Evolutionary conservation across 2,888 invertebrate genomes (phyloP).

Genomic region (Spisula subtruncata): DNA sequence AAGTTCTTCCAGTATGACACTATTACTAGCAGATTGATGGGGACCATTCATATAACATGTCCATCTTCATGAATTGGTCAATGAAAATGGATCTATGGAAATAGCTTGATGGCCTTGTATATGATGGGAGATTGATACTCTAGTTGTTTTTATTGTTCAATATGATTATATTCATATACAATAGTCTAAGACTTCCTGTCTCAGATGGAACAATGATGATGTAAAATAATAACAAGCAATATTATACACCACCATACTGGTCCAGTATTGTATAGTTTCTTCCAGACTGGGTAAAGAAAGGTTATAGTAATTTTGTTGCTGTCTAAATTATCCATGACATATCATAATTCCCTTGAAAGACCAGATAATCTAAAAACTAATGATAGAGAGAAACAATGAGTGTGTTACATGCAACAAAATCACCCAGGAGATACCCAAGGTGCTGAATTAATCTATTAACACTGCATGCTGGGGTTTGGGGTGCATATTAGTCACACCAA

Average conservation of each 20-base stretch:
- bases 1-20: too few species aligned
- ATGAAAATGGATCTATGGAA: background rate
- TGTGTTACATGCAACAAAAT: background rate
- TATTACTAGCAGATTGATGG: too few species aligned
- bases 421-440: background rate
- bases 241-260: background rate
- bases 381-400: background rate
- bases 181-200: background rate
- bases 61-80: background rate
- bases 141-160: background rate
- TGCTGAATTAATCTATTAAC: background rate
- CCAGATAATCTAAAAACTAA: background rate
- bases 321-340: background rate
- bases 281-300: background rate
- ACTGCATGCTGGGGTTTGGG: background rate
- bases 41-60: too few species aligned
- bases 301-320: background rate
- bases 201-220: background rate
- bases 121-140: background rate
- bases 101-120: too few species aligned
- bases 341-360: background rate
- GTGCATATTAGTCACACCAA: too few species aligned
- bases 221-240: background rate
- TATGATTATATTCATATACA: background rate
- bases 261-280: too few species aligned